Percentiles rank a stretch among this genome's conserved stretches.
Evolutionary conservation across 1,140 invertebrate species (phyloP).

Genomic region (Atopsyche davidsoni): DNA sequence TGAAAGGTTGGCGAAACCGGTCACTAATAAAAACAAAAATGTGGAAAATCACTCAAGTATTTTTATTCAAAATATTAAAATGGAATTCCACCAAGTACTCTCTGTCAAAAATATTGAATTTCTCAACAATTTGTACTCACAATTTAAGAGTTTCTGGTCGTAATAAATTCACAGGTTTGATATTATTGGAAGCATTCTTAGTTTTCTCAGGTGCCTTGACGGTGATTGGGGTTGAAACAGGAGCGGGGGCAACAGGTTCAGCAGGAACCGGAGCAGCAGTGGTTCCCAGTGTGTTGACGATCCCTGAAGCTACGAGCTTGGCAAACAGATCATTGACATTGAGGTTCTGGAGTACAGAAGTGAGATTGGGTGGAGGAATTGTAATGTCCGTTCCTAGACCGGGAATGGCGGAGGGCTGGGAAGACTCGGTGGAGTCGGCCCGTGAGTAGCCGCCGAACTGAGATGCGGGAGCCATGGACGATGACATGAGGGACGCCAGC

Average conservation of each 20-base stretch:
- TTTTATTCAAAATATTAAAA: too few relatives aligned
- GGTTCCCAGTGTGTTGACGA: constrained; percentile 53
- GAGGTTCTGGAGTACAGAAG: constrained; percentile 42
- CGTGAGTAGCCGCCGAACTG: constrained; percentile 48
- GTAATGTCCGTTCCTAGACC: constrained; percentile 37
- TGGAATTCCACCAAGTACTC: too few relatives aligned
- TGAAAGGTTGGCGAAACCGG: too few relatives aligned
- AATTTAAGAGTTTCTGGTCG: constrained; percentile 69
- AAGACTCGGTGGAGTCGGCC: constrained; percentile 31
- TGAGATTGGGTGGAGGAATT: constrained; percentile 32
- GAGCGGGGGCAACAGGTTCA: constrained; percentile 10
- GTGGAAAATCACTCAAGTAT: too few relatives aligned
- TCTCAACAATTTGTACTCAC: constrained; percentile 58
- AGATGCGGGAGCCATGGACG: constrained; percentile 52
- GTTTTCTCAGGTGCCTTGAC: background rate
- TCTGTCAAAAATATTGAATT: too few relatives aligned
- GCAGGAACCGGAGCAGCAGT: constrained; percentile 2
- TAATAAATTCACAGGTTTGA: constrained; percentile 58
- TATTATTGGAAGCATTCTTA: constrained; percentile 30
- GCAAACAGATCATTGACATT: constrained; percentile 79
- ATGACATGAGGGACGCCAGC: constrained; percentile 58
- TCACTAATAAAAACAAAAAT: too few relatives aligned
- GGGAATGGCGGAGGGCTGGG: constrained; percentile 33
- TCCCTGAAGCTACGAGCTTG: constrained; percentile 77
- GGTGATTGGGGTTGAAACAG: background rate